Evolutionary conservation across 53 echinoderm and acorn worm species (phyloP), one percentile per base, ranked within the genome.

Genomic region (Temnopleurus reevesii): DNA sequence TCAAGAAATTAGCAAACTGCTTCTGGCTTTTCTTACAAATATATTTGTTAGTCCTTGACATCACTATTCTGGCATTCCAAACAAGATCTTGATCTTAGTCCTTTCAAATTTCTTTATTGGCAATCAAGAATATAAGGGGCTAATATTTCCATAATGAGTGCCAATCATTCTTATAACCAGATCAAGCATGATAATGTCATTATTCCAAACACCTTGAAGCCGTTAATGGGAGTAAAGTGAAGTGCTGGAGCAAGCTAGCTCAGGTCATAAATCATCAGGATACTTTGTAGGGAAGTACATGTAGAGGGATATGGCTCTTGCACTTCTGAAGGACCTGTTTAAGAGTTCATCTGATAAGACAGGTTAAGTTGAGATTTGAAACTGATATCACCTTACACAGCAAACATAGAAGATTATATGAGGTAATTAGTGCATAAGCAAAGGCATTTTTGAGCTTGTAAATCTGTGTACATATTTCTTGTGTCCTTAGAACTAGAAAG

Each of bases 121-220:
- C 65, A n/a, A 64, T 26, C 26, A 35, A 64, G 35, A 38, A 41
- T 41, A 9, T n/a, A 71, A 43, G n/a, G 71, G 23, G 21, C 19
- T 41, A 41, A 71, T 71, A 71, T n/a, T 71, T 71, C 41, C n/a
- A n/a, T 71, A 71, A 71, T 71, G 71, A 8, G 34, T 71, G 71
- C 71, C 71, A 71, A 71, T 71, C 71, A 71, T 71, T 71, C 71
- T 71, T 41, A 71, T 71, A 12, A 71, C 71, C 38, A 71, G 71
- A 71, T 71, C 71, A 71, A 71, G 38, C 43, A n/a, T 38, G 71
- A 71, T 71, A 71, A 71, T 38, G 71, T 71, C 71, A 71, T n/a
- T 31, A 5, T 38, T 71, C 2, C 4, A 71, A 71, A 71, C 71
- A 71, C 71, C 71, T 71, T n/a, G 43, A 49, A 71, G 41, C 18